phyloP scores from a whole-genome alignment of 1,140 invertebrate species.

The Nomia melanderi region DNA sequence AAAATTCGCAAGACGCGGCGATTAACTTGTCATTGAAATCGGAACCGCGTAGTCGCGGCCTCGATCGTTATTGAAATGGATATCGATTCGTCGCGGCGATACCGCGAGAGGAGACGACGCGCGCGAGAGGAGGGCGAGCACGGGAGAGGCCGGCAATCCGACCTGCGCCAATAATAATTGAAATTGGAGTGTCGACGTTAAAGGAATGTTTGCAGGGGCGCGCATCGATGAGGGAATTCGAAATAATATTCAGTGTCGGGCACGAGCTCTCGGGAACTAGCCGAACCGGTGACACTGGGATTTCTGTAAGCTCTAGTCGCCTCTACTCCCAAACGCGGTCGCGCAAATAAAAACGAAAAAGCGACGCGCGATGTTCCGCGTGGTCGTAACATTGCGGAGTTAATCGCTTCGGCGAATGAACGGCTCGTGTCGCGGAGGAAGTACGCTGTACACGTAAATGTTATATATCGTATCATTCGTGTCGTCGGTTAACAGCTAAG shows the following conservation, averaged over 20 bases:
- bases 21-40: constrained; percentile 71
- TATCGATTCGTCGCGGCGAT: constrained; percentile 63
- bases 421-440: no score
- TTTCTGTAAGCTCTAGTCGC: no score
- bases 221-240: background rate
- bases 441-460: no score
- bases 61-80: constrained; percentile 67
- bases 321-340: no score
- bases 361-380: no score
- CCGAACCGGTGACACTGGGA: no score
- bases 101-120: background rate
- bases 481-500: no score
- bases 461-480: no score
- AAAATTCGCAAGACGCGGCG: constrained; percentile 46
- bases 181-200: constrained; percentile 61
- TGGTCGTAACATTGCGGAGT: no score
- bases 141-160: constrained; percentile 13
- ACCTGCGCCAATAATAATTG: constrained; percentile 63
- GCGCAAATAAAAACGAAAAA: no score
- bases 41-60: constrained; percentile 54
- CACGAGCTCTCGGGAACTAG: no score
- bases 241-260: background rate
- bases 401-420: no score
- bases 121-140: constrained; percentile 24
- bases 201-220: constrained; percentile 60